A percentile compares a stretch with the other conserved stretches of the same genome.
Evolutionary conservation across 2,113 vertebrate genomes (phyloP).

Genomic region (Candoia aspera): DNA sequence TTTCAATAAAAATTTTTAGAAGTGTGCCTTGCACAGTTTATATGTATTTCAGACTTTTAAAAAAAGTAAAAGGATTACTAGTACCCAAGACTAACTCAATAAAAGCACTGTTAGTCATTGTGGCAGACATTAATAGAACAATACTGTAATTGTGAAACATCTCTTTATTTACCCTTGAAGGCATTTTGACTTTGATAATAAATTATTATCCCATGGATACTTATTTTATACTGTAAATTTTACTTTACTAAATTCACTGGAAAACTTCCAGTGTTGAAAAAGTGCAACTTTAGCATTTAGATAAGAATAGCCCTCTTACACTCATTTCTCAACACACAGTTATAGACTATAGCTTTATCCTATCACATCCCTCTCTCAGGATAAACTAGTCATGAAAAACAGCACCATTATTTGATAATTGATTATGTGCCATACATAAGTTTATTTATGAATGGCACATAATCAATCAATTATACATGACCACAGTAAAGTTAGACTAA

Average conservation of each 20-base stretch:
- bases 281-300: not conserved
- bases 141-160: not conserved
- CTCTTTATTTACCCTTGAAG: not conserved
- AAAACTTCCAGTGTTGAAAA: not conserved
- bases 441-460: not conserved
- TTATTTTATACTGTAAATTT: not conserved
- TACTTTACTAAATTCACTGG: not conserved
- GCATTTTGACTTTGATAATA: not conserved
- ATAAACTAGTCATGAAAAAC: not conserved
- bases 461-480: not conserved
- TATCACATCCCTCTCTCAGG: not conserved
- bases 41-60: too few species aligned
- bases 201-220: not conserved
- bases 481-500: not conserved
- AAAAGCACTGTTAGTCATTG: too few species aligned
- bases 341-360: not conserved
- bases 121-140: too few species aligned
- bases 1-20: too few species aligned
- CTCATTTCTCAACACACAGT: not conserved
- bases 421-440: not conserved
- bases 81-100: too few species aligned
- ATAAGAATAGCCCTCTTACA: not conserved
- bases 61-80: too few species aligned
- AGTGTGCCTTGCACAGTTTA: too few species aligned
- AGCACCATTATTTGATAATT: not conserved